Base-by-base conservation (phyloP, 2,113 vertebrate species). In the Anguilla japonica region DNA sequence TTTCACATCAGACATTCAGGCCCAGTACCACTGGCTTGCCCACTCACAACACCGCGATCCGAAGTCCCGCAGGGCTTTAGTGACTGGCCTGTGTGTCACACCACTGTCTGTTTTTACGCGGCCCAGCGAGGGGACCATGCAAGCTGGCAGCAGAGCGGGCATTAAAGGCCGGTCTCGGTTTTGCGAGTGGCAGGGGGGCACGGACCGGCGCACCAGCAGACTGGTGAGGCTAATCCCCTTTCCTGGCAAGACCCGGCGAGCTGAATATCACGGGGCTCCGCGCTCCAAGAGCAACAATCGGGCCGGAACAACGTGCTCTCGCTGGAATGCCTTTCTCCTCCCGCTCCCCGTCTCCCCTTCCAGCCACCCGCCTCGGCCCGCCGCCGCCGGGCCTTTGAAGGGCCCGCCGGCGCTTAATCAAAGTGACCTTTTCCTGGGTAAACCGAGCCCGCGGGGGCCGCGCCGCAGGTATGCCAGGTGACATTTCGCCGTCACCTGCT, bases 401-500 rank as follows among this genome's bases (percentile, higher is more conserved):
- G 71, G 50, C 40, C 83, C 84, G 16, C 79, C 29, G 29, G 60
- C 34, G 41, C 83, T 79, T 89, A 87, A 89, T 83, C 87, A 85
- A 85, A 89, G 53, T 43, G 71, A 87, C 85, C 85, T 89, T 87
- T 22, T 87, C 79, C 79, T 6, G 81, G 84, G 79, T 82, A 60
- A 84, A 87, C 78, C 71, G 41, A 79, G 9, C 79, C 83, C 39
- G 1, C 53, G 34, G 34, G 78, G 84, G 53, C 40, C 71, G 43
- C 41, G 43, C 63, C 29, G 41, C 14, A 41, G 13, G 29, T 50
- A 46, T 40, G 34, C 9, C 67, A 79, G n/a, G 43, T 79, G 84
- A 53, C 75, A 85, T 79, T 85, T 79, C 43, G 18, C 41, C 75
- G 83, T 71, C 41, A 71, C 60, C 60, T 53, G 71, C n/a, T 53